Evolutionary conservation across 2,888 invertebrate genomes (phyloP), one percentile per base, ranked within the genome.

Genomic region (Platycnemis pennipes): DNA sequence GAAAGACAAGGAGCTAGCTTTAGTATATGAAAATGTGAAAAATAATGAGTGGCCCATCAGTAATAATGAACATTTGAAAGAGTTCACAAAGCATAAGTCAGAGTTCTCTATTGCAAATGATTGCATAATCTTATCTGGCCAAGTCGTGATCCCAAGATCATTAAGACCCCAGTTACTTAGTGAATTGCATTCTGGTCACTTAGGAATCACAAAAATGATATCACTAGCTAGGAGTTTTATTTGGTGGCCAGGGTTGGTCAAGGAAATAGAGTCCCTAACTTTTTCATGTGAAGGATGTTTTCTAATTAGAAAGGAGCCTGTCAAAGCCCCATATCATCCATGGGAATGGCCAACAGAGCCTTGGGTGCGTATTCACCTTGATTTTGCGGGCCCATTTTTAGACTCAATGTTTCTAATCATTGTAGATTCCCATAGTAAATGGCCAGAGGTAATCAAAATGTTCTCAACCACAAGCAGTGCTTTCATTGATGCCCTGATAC

Each of bases 151-250:
- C 22, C 56, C 7, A 49, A 49, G 49, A 49, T 49, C 49, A 49
- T 49, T 49, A 49, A 49, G 49, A 49, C 16, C 8, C 56, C 7
- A 56, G 56, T 56, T 56, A 56, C 56, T 56, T 11, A 56, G 56
- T 56, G 56, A 56, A 56, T n/a, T n/a, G n/a, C n/a, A n/a, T 56
- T 56, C 56, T 56, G 56, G 56, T 56, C 56, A 56, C 56, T 56
- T 56, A 22, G 56, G 56, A 22, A 56, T 56, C 22, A 56, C 56
- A 56, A 56, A 56, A 56, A 56, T 56, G 56, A 56, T 19, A 22
- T 56, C 56, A 22, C 56, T 56, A 22, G 19, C 56, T 22, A 56
- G 13, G 56, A 56, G 56, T 56, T 56, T 56, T 56, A 56, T 22
- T 56, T 22, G 56, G 56, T 22, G 56, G 56, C 56, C 56, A 56